Evolutionary conservation across 1,140 invertebrate species (phyloP), one percentile per base, ranked within the genome.

Genomic region (Patella vulgata): DNA sequence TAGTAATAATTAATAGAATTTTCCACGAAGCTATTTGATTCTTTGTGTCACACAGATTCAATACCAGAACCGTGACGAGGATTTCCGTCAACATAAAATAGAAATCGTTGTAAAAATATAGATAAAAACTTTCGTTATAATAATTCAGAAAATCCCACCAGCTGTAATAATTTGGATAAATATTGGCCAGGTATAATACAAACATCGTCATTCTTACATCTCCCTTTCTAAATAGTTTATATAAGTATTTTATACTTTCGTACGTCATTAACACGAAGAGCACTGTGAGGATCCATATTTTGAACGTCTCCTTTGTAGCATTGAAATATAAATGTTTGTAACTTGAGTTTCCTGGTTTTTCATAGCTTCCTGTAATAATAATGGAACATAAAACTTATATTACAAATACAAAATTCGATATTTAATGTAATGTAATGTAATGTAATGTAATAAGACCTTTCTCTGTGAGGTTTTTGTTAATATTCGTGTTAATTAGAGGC

Each of bases 291-390:
- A 88, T 80, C 91, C 92, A 93, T 73, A 93, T 93, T 84, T 92
- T 91, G 48, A 90, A 83, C 9, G 88, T 89, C 63, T 91, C 91
- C 39, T 83, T 78, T 5, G 91, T 93, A 25, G 89, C 88, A 77
- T 93, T 93, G 80, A 93, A 93, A 78, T 93, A 93, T 75, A 93
- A 87, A 74, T 93, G 91, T 77, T 93, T 92, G 78, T 92, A 92
- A 2, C 36, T 39, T 21, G 53, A 31, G n/a, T n/a, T n/a, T 51
- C 78, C 75, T 40, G 89, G 75, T 17, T 78, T 88, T 82, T 93
- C 91, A 75, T 93, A 93, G 6, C 6, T 8, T 8, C 33, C 33
- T 36, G 14, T 14, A 36, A 36, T n/a, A n/a, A n/a, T n/a, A n/a
- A n/a, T n/a, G n/a, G n/a, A 36, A 36, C 14, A 36, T 14, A 36